These are phyloP conservation scores for Harpegnathos saltator DNA, from an alignment of 1,140 invertebrate genomes.

Conservation along the genomic window DNA sequence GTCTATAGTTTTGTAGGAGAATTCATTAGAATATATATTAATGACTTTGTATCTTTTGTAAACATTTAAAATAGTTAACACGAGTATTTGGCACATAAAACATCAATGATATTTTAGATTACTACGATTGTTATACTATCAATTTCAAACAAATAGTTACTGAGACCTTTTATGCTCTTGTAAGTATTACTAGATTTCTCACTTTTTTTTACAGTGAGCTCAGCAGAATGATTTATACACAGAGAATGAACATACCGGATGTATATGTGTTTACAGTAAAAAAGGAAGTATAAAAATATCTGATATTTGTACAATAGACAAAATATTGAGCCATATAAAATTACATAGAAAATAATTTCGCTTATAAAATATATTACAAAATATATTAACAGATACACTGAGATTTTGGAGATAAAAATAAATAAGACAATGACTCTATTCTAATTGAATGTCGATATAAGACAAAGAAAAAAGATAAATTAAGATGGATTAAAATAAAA, in stretches of 20 bases:
- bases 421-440: neutral
- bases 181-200: constrained; percentile 70
- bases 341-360: constrained; percentile 2
- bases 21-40: constrained; percentile 48
- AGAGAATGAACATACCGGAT: constrained; percentile 1
- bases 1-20: constrained; percentile 45
- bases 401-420: neutral
- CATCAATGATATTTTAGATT: constrained; percentile 78
- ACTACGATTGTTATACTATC: constrained; percentile 71
- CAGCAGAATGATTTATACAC: constrained; percentile 32
- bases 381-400: constrained; percentile 21
- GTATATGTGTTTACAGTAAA: constrained; percentile 12
- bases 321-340: constrained; percentile 20
- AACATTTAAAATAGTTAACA: constrained; percentile 84
- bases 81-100: constrained; percentile 85
- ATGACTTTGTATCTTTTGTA: constrained; percentile 72
- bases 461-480: constrained; percentile 7
- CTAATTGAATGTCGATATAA: constrained; percentile 11
- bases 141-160: constrained; percentile 70
- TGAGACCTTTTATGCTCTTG: constrained; percentile 76
- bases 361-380: constrained; percentile 23
- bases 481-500: constrained; percentile 25
- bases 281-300: constrained; percentile 20
- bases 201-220: constrained; percentile 34
- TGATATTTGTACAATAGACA: constrained; percentile 17